phyloP scores from a whole-genome alignment of 1,140 invertebrate species.

The Aplysia californica region DNA sequence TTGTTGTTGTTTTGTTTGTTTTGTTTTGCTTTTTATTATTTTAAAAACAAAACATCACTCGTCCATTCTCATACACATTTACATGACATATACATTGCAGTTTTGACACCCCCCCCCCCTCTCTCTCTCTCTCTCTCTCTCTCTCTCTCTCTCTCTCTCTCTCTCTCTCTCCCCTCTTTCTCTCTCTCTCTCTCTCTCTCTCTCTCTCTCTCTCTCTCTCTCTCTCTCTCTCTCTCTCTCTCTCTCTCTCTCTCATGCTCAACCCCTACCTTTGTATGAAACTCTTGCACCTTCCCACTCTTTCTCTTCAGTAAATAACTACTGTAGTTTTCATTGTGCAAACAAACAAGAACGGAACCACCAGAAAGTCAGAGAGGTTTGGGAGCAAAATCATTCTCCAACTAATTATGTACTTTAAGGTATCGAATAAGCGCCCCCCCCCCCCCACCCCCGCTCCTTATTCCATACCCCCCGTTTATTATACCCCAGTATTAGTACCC shows the following conservation, averaged over 20 bases:
- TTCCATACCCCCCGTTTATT: too few species aligned
- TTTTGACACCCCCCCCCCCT: too few species aligned
- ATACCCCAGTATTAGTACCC: too few species aligned
- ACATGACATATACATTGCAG: neutral
- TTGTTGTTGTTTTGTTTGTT: too few species aligned
- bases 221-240: neutral
- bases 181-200: neutral
- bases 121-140: neutral
- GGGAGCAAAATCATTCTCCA: neutral
- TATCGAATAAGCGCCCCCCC: too few species aligned
- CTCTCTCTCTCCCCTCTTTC: neutral
- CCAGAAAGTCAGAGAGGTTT: neutral
- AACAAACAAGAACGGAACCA: too few species aligned
- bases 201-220: conserved; percentile 13
- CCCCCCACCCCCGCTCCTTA: too few species aligned
- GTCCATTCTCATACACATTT: neutral
- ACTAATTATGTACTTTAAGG: neutral
- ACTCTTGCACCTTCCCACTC: neutral
- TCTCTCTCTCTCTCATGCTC: conserved; percentile 7
- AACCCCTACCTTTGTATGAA: neutral
- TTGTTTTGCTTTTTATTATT: too few species aligned
- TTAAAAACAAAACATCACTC: too few species aligned
- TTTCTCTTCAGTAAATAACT: neutral
- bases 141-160: neutral
- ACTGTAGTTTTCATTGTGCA: too few species aligned